Base-by-base conservation (phyloP, 2,888 invertebrate species). In the Eudasyphora cyanicolor region DNA sequence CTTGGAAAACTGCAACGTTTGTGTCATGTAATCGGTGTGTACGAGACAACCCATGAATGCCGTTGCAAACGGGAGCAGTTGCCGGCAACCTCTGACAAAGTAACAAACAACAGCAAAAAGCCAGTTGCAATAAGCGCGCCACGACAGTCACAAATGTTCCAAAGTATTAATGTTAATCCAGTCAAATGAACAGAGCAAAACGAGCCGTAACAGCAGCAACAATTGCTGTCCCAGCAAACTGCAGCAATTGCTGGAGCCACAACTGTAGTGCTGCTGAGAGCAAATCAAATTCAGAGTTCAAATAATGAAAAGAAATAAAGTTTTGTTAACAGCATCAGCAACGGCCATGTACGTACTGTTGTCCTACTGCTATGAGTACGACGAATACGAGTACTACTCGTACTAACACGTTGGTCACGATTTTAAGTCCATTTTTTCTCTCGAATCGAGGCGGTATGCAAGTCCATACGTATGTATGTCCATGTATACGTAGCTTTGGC, bases 381-480 rank as follows among this genome's bases (percentile, higher is more conserved):
- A 24, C 42, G 14, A n/a, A n/a, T n/a, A n/a, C n/a, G n/a, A n/a
- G 1, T 17, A 19, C 64, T 42, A 17, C 35, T 35, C 42, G 73
- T 79, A 57, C 76, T 82, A 85, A 85, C 84, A 82, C 82, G 84
- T 82, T 79, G 82, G 84, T 85, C 84, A 85, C 84, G 84, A 85
- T 35, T 84, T 85, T 85, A 60, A 60, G 79, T 79, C 62, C 70
- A 75, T 60, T 82, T 82, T 79, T 76, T 57, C 6, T 60, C 42
- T 27, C n/a, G n/a, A 19, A 51, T 69, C 12, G 19, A 54, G 29
- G 17, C 32, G 54, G 27, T 27, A 27, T 57, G 57, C 14, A n/a
- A n/a, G n/a, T n/a, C n/a, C n/a, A n/a, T n/a, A n/a, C n/a, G n/a
- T 42, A 29, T 42, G 21, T 45, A 8, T 38, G 42, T 35, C 5